These are phyloP conservation scores for Collichthys lucidus DNA, from an alignment of 2,113 vertebrate genomes.

Conservation along the genomic window DNA sequence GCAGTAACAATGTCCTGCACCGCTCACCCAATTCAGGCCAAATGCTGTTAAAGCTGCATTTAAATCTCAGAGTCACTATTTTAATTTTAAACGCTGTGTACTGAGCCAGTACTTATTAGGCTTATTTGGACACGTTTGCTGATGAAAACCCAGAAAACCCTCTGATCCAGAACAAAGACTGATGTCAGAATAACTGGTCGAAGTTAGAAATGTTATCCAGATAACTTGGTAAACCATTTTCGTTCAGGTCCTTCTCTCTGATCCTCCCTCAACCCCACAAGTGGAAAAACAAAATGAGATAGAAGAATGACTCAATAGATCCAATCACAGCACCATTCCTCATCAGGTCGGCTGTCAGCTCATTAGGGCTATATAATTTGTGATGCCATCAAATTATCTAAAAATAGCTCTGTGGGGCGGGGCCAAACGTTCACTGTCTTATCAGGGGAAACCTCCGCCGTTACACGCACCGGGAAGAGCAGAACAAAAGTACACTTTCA, in stretches of 20 bases:
- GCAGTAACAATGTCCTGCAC: background rate
- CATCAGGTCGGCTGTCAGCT: slow-evolving; percentile 29
- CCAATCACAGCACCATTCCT: slow-evolving; percentile 4
- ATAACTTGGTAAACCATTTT: no score
- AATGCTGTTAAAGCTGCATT: background rate
- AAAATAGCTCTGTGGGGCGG: slow-evolving; percentile 43
- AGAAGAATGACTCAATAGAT: slow-evolving; percentile 12
- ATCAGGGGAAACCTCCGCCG: background rate
- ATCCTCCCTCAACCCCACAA: background rate
- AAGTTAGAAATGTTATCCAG: background rate
- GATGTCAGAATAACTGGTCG: background rate
- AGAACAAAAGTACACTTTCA: background rate
- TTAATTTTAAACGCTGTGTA: background rate
- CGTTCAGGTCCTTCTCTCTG: background rate
- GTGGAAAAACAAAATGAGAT: background rate
- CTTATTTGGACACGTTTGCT: background rate
- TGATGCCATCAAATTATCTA: slow-evolving; percentile 52
- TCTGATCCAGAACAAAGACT: background rate
- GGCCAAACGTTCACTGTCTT: background rate
- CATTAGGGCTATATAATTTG: slow-evolving; percentile 7
- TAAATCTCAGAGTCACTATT: background rate
- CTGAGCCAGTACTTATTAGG: no score
- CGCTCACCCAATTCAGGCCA: background rate
- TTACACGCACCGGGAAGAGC: background rate
- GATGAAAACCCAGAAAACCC: background rate